Percentiles rank a stretch among this genome's conserved stretches.
These are phyloP conservation scores for Aphis gossypii DNA, from an alignment of 1,140 invertebrate species.

Conservation along the genomic window DNA sequence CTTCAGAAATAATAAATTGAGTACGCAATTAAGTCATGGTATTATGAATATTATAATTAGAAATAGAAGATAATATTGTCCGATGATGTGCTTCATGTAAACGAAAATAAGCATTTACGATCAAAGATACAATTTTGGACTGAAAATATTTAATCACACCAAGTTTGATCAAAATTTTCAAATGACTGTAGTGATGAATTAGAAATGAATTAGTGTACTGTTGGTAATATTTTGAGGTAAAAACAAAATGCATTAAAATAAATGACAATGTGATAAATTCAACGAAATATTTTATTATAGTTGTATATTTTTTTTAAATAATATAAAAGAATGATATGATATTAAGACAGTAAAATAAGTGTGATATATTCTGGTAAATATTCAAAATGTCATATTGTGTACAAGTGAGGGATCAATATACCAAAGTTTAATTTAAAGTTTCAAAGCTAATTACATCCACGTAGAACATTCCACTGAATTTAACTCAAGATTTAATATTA, in stretches of 20 bases:
- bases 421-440: background rate
- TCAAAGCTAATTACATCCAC: slow-evolving; percentile 11
- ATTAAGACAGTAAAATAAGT: background rate
- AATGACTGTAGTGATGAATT: background rate
- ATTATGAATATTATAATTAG: background rate
- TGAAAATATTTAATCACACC: background rate
- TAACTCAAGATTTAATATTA: background rate
- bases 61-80: background rate
- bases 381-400: background rate
- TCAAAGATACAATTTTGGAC: background rate
- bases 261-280: background rate
- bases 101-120: slow-evolving; percentile 16
- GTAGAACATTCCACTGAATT: background rate
- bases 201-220: background rate
- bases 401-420: background rate
- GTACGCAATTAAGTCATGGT: background rate
- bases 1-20: background rate
- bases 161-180: background rate
- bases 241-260: background rate
- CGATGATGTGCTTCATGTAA: background rate
- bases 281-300: background rate
- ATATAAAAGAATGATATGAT: background rate
- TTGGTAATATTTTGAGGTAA: background rate
- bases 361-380: background rate
- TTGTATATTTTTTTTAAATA: background rate